Percentiles rank a stretch among this genome's conserved stretches.
These are phyloP conservation scores for Euleptes europaea DNA, from an alignment of 2,113 vertebrate genomes.

Conservation along the genomic window DNA sequence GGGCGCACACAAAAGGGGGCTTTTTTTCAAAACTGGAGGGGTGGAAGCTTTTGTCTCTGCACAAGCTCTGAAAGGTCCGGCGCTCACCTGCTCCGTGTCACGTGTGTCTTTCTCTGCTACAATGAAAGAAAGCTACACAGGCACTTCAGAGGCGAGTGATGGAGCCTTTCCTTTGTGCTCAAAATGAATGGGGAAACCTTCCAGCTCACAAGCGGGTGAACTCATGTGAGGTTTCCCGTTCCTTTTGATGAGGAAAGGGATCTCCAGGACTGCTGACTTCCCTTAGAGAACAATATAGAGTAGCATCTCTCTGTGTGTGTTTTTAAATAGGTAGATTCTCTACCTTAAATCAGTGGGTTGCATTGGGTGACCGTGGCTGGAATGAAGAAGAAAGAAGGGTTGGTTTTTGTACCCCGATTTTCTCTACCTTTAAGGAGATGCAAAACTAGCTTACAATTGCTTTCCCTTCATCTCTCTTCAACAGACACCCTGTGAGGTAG, in stretches of 20 bases:
- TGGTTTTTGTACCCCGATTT: too few species aligned
- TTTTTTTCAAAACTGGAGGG: not conserved
- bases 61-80: not conserved
- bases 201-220: not conserved
- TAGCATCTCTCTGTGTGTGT: not conserved
- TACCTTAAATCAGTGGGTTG: not conserved
- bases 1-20: not conserved
- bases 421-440: too few species aligned
- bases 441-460: too few species aligned
- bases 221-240: not conserved
- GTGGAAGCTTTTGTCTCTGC: not conserved
- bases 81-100: not conserved
- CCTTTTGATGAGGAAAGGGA: not conserved
- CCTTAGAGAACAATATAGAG: not conserved
- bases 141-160: not conserved
- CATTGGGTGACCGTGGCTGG: not conserved
- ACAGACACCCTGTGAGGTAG: too few species aligned
- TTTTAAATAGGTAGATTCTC: too few species aligned
- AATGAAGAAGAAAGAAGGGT: too few species aligned
- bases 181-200: not conserved
- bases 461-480: too few species aligned
- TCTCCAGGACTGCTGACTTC: not conserved
- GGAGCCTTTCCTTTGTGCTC: not conserved
- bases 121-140: not conserved
- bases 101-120: not conserved